phyloP scores from a whole-genome alignment of 2,888 invertebrate species.

The Tyria jacobaeae region DNA sequence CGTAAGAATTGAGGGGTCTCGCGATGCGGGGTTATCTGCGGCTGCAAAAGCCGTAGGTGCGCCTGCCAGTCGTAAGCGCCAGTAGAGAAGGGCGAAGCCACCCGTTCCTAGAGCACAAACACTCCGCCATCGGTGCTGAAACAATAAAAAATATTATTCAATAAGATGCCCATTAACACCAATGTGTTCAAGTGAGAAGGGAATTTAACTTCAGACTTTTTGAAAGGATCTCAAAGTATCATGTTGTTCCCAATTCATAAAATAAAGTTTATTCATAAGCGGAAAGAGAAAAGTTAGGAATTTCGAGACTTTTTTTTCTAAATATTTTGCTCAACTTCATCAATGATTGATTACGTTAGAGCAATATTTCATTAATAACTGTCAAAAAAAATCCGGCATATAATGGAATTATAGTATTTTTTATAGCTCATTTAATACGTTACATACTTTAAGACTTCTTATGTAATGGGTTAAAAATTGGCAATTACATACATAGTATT shows the following conservation, averaged over 20 bases:
- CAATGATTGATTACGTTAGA: constrained; percentile 79
- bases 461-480: neutral
- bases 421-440: constrained; percentile 49
- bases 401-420: constrained; percentile 65
- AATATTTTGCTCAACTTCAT: constrained; percentile 62
- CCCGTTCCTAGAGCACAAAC: constrained; percentile 89
- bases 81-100: constrained; percentile 89
- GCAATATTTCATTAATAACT: constrained; percentile 82
- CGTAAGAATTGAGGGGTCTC: constrained; percentile 92
- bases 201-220: constrained; percentile 42
- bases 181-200: constrained; percentile 36
- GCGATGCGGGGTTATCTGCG: constrained; percentile 98
- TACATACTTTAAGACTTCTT: constrained; percentile 24
- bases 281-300: constrained; percentile 56
- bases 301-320: constrained; percentile 64
- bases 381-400: constrained; percentile 77
- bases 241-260: constrained; percentile 49
- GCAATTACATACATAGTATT: neutral
- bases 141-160: constrained; percentile 64
- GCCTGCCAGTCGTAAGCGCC: constrained; percentile 92
- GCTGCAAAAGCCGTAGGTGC: constrained; percentile 94
- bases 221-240: constrained; percentile 49
- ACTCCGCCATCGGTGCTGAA: constrained; percentile 91
- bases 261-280: constrained; percentile 55
- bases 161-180: constrained; percentile 35